Base-by-base conservation (phyloP, 2,888 invertebrate species). In the Caenorhabditis angaria region DNA sequence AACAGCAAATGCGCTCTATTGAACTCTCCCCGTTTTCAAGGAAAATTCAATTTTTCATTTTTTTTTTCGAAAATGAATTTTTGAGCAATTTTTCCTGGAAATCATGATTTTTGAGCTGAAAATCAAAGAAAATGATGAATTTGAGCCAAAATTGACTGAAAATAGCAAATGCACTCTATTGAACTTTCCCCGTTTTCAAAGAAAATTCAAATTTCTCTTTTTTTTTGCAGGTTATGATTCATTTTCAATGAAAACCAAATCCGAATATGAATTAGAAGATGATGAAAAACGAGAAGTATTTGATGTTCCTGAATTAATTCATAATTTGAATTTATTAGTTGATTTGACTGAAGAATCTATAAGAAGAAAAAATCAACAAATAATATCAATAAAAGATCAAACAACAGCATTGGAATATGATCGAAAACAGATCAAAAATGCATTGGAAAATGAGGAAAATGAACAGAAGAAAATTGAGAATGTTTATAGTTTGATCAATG, bases 261-360 rank as follows among this genome's bases (percentile, higher is more conserved):
- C 66, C 0, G 68, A 71, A 41, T 73, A 76, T 57, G 81, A 81
- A 56, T 90, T 71, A 25, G 78, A 77, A 56, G 90, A 91, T 70
- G 90, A 88, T 85, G 90, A 91, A 87, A 89, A 89, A 87, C 75
- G 82, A 24, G 78, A 82, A 48, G 87, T 87, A 14, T 91, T 91
- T 85, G 90, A 90, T 70, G 87, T 97, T 76, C 96, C 97, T 0
- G 96, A 97, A 88, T 91, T 99, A 2, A 91, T 92, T 76, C 94
- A 97, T 88, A 99, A 99, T 90, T 90, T 99, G 50, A 92, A 94
- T 87, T 89, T 97, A 18, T 90, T 97, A 78, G 93, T 97, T 0
- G 94, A 95, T 77, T 92, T 94, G 90, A 94, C 95, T 71, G 97
- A 97, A 89, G 94, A 96, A 90, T 93, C 95, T 78, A 97, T 99